Evolutionary conservation across 2,113 vertebrate genomes (phyloP).

Genomic region (Lagopus leucura): DNA sequence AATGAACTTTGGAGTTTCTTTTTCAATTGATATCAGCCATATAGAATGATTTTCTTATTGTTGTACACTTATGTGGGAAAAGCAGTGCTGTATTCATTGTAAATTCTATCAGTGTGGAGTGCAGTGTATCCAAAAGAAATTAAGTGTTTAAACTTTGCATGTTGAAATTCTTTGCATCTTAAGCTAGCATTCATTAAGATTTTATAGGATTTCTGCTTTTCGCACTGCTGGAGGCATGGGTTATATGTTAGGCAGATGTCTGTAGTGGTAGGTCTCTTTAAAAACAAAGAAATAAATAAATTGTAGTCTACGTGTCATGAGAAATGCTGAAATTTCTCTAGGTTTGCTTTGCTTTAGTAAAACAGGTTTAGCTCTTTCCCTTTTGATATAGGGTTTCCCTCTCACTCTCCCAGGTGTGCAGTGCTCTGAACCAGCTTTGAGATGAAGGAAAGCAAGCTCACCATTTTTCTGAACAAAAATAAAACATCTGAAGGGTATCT

Average conservation of each 20-base stretch:
- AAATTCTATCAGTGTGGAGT: neutral
- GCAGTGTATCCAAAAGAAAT: neutral
- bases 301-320: neutral
- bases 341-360: conserved; percentile 51
- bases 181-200: neutral
- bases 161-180: neutral
- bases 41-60: neutral
- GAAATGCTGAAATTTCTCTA: conserved; percentile 7
- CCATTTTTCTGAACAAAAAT: conserved; percentile 69
- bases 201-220: neutral
- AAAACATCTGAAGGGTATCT: conserved; percentile 68
- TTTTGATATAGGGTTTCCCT: conserved; percentile 72
- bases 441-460: conserved; percentile 69
- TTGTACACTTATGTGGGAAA: neutral
- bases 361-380: conserved; percentile 62
- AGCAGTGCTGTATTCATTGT: neutral
- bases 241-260: neutral
- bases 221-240: neutral
- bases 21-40: neutral
- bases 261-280: neutral
- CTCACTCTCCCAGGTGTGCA: conserved; percentile 68
- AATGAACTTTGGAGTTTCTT: neutral
- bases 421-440: conserved; percentile 67
- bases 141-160: neutral
- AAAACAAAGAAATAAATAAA: neutral